Evolutionary conservation across 2,888 invertebrate genomes (phyloP).

Genomic region (Phortica magna): DNA sequence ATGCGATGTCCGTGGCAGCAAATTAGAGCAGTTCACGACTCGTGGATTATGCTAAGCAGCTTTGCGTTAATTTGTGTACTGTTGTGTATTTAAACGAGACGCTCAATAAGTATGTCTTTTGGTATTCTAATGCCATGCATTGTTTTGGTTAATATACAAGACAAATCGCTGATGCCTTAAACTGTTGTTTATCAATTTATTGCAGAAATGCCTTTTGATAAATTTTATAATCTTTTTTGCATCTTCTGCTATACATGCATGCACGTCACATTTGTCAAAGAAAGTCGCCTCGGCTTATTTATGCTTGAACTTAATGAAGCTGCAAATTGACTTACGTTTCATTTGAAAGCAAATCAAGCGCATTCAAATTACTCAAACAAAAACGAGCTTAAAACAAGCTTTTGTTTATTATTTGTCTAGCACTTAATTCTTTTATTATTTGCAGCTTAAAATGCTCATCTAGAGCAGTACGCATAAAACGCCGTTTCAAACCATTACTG

Average conservation of each 20-base stretch:
- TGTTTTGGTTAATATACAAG: too few species aligned
- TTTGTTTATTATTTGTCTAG: background rate
- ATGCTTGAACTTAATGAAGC: background rate
- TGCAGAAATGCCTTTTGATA: too few species aligned
- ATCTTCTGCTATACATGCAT: background rate
- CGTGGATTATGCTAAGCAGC: slow-evolving; percentile 12
- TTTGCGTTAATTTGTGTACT: background rate
- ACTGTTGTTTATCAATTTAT: too few species aligned
- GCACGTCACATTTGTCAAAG: background rate
- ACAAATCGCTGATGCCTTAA: too few species aligned
- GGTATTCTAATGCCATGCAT: background rate
- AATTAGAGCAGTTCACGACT: background rate
- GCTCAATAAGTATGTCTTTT: background rate
- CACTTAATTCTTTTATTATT: background rate
- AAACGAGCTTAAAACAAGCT: background rate
- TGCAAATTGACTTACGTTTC: background rate
- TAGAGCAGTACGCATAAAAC: background rate
- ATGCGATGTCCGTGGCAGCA: background rate
- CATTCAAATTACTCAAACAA: background rate
- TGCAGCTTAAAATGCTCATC: background rate
- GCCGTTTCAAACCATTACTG: background rate
- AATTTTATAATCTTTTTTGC: too few species aligned
- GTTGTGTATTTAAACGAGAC: background rate
- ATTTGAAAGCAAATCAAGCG: background rate
- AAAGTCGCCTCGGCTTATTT: background rate